Evolutionary conservation across 2,888 invertebrate genomes (phyloP), one percentile per base, ranked within the genome.

Genomic region (Lasioglossum malachurum): DNA sequence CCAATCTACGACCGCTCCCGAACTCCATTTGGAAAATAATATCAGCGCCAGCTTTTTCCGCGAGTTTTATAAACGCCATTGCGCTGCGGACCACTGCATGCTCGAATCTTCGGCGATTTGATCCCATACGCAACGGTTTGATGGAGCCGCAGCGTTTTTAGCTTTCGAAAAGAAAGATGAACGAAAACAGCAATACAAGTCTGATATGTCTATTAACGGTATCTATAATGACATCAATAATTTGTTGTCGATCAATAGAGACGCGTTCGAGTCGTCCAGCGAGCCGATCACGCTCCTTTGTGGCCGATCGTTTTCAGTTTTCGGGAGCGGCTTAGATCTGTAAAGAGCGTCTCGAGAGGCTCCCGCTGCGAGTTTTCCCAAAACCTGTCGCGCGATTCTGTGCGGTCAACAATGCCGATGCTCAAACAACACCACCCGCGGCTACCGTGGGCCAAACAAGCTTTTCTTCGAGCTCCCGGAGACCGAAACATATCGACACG

Each of bases 341-440:
- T 73, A 87, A 87, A 90, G 91, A 93, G 88, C 90, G 74, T 80
- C 80, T 82, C 60, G 82, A 80, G 78, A 69, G 78, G 87, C 78
- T 67, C 72, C 95, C 91, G 94, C 94, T 92, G 95, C 74, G 94
- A 94, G 94, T 94, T 94, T 95, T 94, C 91, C 92, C 93, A 94
- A 94, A 93, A 91, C 91, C 89, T 91, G 91, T 91, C 90, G 89
- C 86, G 79, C 91, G 86, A 91, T 91, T 77, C 86, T 72, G 75
- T 67, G 71, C 23, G 23, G 60, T 67, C 74, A 82, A 90, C 86
- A 86, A 90, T 90, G n/a, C 85, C 38, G 73, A 75, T 53, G 77
- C 71, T 60, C 49, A 84, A 87, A 75, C 71, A 81, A 77, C 87
- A 78, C 90, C 90, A 84, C 91, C 89, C 89, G 88, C 82, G 89